Percentiles rank a stretch among this genome's conserved stretches.
Evolutionary conservation across 1,140 invertebrate genomes (phyloP).

Genomic region (Nasonia longicornis): DNA sequence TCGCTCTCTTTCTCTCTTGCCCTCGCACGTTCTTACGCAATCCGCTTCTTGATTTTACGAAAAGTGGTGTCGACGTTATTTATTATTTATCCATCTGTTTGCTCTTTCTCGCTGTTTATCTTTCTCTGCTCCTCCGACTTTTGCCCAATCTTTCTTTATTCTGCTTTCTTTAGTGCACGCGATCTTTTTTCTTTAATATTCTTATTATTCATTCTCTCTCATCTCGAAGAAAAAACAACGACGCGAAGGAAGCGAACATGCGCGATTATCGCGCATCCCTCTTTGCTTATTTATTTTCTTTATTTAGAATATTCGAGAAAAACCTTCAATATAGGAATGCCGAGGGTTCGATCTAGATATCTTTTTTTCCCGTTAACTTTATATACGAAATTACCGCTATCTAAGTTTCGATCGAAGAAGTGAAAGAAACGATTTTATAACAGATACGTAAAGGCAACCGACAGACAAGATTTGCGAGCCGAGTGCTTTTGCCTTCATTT

Average conservation of each 20-base stretch:
- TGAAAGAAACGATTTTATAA: slow-evolving; percentile 48
- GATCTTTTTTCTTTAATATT: slow-evolving; percentile 38
- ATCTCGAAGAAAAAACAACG: slow-evolving; percentile 47
- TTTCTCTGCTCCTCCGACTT: slow-evolving; percentile 26
- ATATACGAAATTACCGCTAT: slow-evolving; percentile 48
- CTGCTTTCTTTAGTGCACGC: slow-evolving; percentile 46
- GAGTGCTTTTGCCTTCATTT: slow-evolving; percentile 35
- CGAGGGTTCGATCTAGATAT: slow-evolving; percentile 47
- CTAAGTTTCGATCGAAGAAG: slow-evolving; percentile 48
- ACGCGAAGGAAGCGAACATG: slow-evolving; percentile 43
- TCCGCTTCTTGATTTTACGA: slow-evolving; percentile 53
- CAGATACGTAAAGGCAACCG: slow-evolving; percentile 46
- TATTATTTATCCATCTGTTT: slow-evolving; percentile 42
- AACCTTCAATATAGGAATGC: slow-evolving; percentile 47
- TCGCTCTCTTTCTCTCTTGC: slow-evolving; percentile 12
- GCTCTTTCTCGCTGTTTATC: slow-evolving; percentile 18
- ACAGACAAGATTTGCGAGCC: slow-evolving; percentile 46
- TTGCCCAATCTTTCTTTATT: slow-evolving; percentile 31
- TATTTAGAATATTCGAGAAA: slow-evolving; percentile 49
- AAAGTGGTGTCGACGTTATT: slow-evolving; percentile 65
- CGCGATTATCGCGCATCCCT: slow-evolving; percentile 37
- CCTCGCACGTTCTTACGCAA: slow-evolving; percentile 24
- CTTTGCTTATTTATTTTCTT: slow-evolving; percentile 44
- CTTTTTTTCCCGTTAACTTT: slow-evolving; percentile 47
- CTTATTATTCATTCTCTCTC: slow-evolving; percentile 44